These are phyloP conservation scores for Agonopterix arenella DNA, from an alignment of 2,888 invertebrate species.

Conservation along the genomic window DNA sequence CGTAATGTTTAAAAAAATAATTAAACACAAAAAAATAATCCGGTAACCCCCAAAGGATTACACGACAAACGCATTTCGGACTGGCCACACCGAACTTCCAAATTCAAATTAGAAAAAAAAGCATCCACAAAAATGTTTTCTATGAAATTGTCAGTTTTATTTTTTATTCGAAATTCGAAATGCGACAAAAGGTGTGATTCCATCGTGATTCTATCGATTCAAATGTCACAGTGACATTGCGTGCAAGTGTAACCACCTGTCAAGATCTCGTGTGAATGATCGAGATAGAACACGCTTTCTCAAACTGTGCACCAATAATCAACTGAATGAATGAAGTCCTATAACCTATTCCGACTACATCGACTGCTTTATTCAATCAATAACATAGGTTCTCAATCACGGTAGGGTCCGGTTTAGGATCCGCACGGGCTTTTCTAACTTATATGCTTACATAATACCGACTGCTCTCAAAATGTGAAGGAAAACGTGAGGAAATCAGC, in stretches of 20 bases:
- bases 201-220: constrained; percentile 26
- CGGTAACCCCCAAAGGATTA: constrained; percentile 68
- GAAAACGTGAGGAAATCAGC: too few species aligned
- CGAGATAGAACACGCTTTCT: constrained; percentile 9
- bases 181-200: constrained; percentile 37
- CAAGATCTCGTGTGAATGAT: constrained; percentile 51
- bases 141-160: too few species aligned
- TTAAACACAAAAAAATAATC: constrained; percentile 63
- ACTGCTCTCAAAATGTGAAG: too few species aligned
- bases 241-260: constrained; percentile 57
- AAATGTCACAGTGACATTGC: constrained; percentile 34
- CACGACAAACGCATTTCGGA: constrained; percentile 73
- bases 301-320: background rate
- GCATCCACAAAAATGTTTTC: background rate
- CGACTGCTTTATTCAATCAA: too few species aligned
- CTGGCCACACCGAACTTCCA: constrained; percentile 68
- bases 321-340: too few species aligned
- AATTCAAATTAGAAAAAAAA: constrained; percentile 35
- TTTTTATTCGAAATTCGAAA: constrained; percentile 10
- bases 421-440: too few species aligned
- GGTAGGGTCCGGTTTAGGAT: too few species aligned
- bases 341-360: too few species aligned
- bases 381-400: too few species aligned
- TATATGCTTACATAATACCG: too few species aligned
- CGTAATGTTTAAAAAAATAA: constrained; percentile 54